These are phyloP conservation scores for Lutjanus erythropterus DNA, from an alignment of 2,113 vertebrate species.

Conservation along the genomic window DNA sequence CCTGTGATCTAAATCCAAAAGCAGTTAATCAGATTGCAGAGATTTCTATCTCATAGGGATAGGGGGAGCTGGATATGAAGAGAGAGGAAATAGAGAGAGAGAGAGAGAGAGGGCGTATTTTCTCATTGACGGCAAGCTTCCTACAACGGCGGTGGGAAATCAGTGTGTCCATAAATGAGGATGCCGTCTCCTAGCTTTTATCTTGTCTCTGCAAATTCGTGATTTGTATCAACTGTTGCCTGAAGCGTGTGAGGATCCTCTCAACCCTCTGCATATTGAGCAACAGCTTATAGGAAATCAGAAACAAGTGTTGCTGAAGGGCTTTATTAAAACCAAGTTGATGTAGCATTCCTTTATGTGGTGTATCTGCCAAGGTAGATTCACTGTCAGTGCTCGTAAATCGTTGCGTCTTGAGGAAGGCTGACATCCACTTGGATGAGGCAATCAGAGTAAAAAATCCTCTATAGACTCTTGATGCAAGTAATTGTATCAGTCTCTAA, in stretches of 20 bases:
- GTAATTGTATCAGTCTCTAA: conserved; percentile 6
- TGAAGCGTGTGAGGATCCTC: conserved; percentile 35
- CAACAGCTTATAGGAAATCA: conserved; percentile 49
- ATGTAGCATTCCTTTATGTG: conserved; percentile 19
- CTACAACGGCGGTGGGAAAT: conserved; percentile 49
- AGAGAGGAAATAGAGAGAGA: neutral
- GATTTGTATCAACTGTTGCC: conserved; percentile 67
- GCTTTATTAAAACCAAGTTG: conserved; percentile 46
- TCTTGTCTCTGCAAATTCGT: conserved; percentile 67
- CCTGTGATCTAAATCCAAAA: conserved; percentile 56
- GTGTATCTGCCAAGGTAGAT: conserved; percentile 19
- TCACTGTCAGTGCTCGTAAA: conserved; percentile 30
- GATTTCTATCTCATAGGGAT: conserved; percentile 57
- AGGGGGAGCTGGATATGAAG: conserved; percentile 39
- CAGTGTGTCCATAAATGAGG: conserved; percentile 52
- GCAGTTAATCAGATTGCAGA: conserved; percentile 74
- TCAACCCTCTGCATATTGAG: conserved; percentile 30
- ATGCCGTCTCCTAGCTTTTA: conserved; percentile 57
- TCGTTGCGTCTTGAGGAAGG: conserved; percentile 20
- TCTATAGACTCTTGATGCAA: conserved; percentile 31
- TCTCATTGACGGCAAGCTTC: conserved; percentile 45
- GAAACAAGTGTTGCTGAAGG: conserved; percentile 37
- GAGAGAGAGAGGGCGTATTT: conserved; percentile 9
- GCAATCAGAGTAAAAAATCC: conserved; percentile 31
- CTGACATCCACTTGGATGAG: conserved; percentile 20